These are phyloP conservation scores for Bradypodion ventrale DNA, from an alignment of 2,797 vertebrate species.

Conservation along the genomic window DNA sequence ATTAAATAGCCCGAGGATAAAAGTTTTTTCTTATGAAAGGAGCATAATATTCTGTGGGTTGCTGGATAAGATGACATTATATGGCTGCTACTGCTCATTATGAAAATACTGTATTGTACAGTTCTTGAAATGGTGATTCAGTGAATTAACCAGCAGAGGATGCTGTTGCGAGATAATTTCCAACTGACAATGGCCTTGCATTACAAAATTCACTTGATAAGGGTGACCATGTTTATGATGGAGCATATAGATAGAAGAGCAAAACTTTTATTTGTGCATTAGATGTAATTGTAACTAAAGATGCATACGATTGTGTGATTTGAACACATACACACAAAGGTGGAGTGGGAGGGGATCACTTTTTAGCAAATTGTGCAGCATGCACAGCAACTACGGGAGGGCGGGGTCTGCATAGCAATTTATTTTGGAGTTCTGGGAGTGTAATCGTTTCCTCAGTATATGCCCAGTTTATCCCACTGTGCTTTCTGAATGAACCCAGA, in stretches of 20 bases:
- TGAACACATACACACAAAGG: no score
- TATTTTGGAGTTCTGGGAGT: background rate
- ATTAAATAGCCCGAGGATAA: background rate
- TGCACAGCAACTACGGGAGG: background rate
- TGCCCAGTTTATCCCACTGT: background rate
- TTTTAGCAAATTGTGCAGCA: no score
- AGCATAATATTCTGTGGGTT: background rate
- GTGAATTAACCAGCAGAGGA: constrained; percentile 69
- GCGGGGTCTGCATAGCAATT: background rate
- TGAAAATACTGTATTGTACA: background rate
- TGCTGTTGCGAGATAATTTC: constrained; percentile 64
- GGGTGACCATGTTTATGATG: background rate
- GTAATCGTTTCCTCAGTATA: background rate
- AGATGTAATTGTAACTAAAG: background rate
- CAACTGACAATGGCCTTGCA: background rate
- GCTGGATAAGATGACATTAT: constrained; percentile 26
- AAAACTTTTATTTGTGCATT: background rate
- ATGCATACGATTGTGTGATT: background rate
- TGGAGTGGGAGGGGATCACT: no score
- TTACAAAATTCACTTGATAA: background rate
- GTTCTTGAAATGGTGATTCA: background rate
- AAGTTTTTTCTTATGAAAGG: background rate
- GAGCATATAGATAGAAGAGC: constrained; percentile 9
- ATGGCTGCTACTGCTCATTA: no score
- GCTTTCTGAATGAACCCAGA: background rate